Base-by-base conservation (phyloP, 2,888 invertebrate genomes). In the Synergus itoensis region DNA sequence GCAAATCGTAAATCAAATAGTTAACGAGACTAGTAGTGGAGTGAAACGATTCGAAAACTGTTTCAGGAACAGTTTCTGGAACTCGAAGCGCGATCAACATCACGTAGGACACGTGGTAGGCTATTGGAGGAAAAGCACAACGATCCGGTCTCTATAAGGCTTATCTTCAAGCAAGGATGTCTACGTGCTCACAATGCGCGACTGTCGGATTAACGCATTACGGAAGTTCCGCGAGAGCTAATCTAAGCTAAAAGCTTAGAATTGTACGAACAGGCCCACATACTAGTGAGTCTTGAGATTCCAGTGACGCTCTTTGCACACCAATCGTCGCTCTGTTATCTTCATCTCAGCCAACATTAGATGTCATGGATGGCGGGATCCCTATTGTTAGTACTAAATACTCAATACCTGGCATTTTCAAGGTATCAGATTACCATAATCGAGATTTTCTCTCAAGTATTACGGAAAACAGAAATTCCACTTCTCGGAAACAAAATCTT, bases 141-240 rank as follows among this genome's bases (percentile, higher is more conserved):
- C 40, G 53, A 73, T 40, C 53, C 73, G 36, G 48, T 53, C 73
- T 48, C 36, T 73, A 40, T 36, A 73, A 73, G 53, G 53, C 73
- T 73, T 73, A 73, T 73, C 73, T 73, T 73, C 82, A 73, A 79
- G 73, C 67, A 76, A 65, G 80, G 64, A 82, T 73, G 53, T 73
- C 73, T 57, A 63, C 67, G 75, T 77, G 81, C 78, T 45, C 77
- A 80, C 83, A 80, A 83, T 79, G 79, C 83, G 81, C 81, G 81
- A 85, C 84, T 84, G 82, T 82, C 87, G 88, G 89, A 90, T 91
- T 91, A 91, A 90, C 90, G 90, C 90, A 89, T 91, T 91, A 90
- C 90, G 89, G 89, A 91, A 91, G 89, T 91, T 91, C 89, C 87
- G 85, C 84, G 86, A 87, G 80, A 88, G 87, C 88, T 82, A 85